A percentile compares a stretch with the other conserved stretches of the same genome.
These are phyloP conservation scores for Clarias magur DNA, from an alignment of 2,113 vertebrate species.

Conservation along the genomic window DNA sequence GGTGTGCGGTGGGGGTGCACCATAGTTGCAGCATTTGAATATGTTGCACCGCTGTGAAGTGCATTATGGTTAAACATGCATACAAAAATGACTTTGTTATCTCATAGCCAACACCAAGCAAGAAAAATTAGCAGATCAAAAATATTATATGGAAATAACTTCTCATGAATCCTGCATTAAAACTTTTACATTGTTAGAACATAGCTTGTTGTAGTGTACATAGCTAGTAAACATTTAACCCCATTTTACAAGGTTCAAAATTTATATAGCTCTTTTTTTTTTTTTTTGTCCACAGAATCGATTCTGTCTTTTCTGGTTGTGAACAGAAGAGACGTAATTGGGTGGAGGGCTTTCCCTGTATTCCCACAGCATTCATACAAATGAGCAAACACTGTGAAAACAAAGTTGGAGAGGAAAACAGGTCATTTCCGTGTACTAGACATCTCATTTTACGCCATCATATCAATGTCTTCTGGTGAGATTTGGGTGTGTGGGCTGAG, in stretches of 20 bases:
- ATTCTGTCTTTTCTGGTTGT: conserved; percentile 7
- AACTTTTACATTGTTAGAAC: not conserved
- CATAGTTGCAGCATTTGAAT: not conserved
- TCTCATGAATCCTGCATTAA: not conserved
- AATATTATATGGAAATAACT: not conserved
- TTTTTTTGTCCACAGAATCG: not conserved
- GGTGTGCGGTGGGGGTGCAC: not conserved
- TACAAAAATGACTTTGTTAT: not conserved
- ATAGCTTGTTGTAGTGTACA: not conserved
- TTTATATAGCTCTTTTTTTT: not conserved
- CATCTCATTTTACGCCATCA: conserved; percentile 57
- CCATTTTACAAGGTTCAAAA: not conserved
- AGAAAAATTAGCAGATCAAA: not conserved
- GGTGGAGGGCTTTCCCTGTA: conserved; percentile 25
- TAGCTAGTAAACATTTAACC: not conserved
- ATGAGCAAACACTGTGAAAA: conserved; percentile 47
- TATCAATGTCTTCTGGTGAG: conserved; percentile 57
- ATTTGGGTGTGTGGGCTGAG: conserved; percentile 51
- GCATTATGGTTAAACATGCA: not conserved
- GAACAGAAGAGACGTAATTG: conserved; percentile 7
- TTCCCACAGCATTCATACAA: conserved; percentile 41
- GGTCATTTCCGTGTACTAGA: conserved; percentile 51
- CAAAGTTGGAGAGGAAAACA: conserved; percentile 46
- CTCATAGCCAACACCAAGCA: not conserved
- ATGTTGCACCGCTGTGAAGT: not conserved